These are phyloP conservation scores for Chelonoidis abingdonii DNA, from an alignment of 2,113 vertebrate species.

Conservation along the genomic window DNA sequence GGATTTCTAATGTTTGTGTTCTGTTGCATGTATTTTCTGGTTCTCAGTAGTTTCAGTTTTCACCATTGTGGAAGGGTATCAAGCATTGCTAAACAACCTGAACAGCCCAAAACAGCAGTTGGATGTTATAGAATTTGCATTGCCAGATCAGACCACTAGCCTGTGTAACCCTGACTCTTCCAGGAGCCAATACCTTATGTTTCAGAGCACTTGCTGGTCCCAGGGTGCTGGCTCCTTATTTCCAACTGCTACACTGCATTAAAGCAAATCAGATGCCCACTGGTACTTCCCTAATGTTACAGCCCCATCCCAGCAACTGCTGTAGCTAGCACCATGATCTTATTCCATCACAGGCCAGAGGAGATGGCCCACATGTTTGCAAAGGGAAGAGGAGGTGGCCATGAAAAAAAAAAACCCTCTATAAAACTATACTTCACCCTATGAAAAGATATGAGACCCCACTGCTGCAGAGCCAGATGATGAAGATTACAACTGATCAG, in stretches of 20 bases:
- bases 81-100: neutral
- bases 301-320: fast-evolving
- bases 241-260: neutral
- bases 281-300: fast-evolving
- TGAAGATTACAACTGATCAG: neutral
- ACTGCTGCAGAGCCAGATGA: neutral
- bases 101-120: neutral
- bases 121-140: neutral
- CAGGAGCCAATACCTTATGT: neutral
- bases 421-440: neutral
- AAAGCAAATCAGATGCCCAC: neutral
- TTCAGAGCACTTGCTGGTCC: neutral
- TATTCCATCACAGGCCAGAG: neutral
- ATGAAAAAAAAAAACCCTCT: neutral
- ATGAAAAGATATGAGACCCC: too few species aligned
- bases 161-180: fast-evolving
- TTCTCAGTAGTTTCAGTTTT: neutral
- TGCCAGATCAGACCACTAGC: neutral
- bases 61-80: neutral
- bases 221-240: fast-evolving
- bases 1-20: neutral
- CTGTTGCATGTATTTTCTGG: neutral
- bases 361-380: neutral
- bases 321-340: neutral
- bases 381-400: neutral